These are phyloP conservation scores for Leucopsar rothschildi DNA, from an alignment of 2,113 vertebrate species.

Conservation along the genomic window DNA sequence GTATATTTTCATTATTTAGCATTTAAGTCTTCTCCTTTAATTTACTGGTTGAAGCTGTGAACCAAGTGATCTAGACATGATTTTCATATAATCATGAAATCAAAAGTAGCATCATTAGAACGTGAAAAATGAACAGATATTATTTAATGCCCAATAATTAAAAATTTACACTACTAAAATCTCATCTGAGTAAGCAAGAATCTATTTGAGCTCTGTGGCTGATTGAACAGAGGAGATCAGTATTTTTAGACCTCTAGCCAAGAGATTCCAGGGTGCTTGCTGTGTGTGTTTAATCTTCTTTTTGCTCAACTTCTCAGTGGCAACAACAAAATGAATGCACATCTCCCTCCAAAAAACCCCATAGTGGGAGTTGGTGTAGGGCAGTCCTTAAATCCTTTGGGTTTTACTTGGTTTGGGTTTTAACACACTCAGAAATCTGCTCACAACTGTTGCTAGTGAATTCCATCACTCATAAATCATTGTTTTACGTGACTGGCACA, in stretches of 20 bases:
- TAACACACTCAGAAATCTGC: background rate
- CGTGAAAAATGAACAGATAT: background rate
- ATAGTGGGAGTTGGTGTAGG: background rate
- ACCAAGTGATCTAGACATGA: background rate
- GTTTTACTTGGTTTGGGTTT: background rate
- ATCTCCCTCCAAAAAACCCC: background rate
- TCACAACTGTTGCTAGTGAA: background rate
- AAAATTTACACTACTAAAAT: background rate
- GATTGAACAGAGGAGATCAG: background rate
- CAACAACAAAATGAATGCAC: background rate
- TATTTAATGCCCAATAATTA: background rate
- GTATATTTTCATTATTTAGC: background rate
- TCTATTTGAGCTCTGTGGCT: background rate
- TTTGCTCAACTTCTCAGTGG: background rate
- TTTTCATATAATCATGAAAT: background rate
- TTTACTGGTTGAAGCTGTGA: background rate
- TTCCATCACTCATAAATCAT: background rate
- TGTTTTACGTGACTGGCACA: background rate
- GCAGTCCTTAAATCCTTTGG: background rate
- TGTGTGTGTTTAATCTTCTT: background rate
- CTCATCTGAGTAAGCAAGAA: background rate
- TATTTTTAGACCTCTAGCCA: background rate
- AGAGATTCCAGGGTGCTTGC: background rate
- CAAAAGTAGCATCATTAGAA: background rate
- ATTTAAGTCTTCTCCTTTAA: background rate